Evolutionary conservation across 1,140 invertebrate species (phyloP), one percentile per base, ranked within the genome.

Genomic region (Drosophila chauvacae): DNA sequence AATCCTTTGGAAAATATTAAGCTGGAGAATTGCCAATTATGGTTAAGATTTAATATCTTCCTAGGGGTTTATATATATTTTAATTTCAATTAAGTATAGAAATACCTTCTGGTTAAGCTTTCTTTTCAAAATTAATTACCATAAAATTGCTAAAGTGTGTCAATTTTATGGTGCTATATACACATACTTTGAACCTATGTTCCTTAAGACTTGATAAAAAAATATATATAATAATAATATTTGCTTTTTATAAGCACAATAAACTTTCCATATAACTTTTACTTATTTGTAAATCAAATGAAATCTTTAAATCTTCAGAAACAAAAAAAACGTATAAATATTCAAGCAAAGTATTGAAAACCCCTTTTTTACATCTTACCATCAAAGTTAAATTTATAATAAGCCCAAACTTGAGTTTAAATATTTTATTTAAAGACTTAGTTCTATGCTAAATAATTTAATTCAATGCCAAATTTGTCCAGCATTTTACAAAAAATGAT

Each of bases 391-490:
- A 42, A 42, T 9, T 18, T 18, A 42, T 42, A 18, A 18, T 9
- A 42, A n/a, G 7, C 16, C 39, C 7, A 42, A 42, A 9, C 3
- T 10, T 42, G 2, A 10, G 3, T 7, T 42, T 10, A 42, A 41
- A n/a, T 16, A 39, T 39, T 16, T 39, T 39, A 41, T 3, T n/a
- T 44, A 20, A 20, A 20, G 0, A 11, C 18, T 1, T 44, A 9
- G 3, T 44, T 11, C n/a, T 10, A 7, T 3, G 1, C 6, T 1
- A 7, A 3, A 2, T 18, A 5, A 5, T 5, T 18, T 2, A 1
- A 18, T 4, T 11, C 10, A 18, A 23, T 23, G 2, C 2, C 23
- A 3, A 23, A 23, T 23, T 23, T 3, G 2, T 23, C 23, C 23
- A 23, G 3, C 3, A 10, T 18, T 18, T 18, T 0, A n/a, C 4